Percentiles rank a stretch among this genome's conserved stretches.
phyloP scores from a whole-genome alignment of 30 jellyfish, hydroid and myxozoan species.

The Pseudorhiza aurosa region DNA sequence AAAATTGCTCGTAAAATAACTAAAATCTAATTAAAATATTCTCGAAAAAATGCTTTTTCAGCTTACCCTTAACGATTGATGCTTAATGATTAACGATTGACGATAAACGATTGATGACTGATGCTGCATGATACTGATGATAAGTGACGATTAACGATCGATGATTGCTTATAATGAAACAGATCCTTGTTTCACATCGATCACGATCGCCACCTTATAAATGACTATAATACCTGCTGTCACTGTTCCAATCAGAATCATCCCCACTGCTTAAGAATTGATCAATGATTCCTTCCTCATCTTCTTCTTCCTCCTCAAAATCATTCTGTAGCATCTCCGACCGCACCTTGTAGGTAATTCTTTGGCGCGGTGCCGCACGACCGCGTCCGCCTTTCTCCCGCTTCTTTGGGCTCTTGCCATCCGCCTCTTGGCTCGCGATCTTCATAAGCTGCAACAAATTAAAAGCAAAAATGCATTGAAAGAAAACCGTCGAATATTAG shows the following conservation, averaged over 20 bases:
- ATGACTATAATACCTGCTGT: slow-evolving; percentile 51
- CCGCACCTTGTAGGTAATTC: slow-evolving; percentile 57
- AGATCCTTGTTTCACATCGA: too few species aligned
- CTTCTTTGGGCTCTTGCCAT: slow-evolving; percentile 43
- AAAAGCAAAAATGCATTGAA: too few species aligned
- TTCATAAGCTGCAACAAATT: slow-evolving; percentile 38
- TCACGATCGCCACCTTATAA: too few species aligned
- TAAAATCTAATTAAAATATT: too few species aligned
- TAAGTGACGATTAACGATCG: too few species aligned
- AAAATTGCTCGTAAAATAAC: too few species aligned
- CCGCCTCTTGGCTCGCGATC: slow-evolving; percentile 19
- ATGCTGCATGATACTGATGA: too few species aligned
- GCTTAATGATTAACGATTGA: neutral
- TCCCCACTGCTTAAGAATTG: slow-evolving; percentile 42
- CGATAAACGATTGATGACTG: neutral
- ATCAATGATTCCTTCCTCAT: slow-evolving; percentile 48
- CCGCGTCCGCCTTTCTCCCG: slow-evolving; percentile 66
- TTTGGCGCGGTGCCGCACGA: slow-evolving; percentile 71
- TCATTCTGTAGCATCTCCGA: slow-evolving; percentile 62
- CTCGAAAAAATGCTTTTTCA: too few species aligned
- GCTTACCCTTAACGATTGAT: too few species aligned
- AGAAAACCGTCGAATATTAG: too few species aligned
- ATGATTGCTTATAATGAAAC: too few species aligned
- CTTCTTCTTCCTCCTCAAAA: slow-evolving; percentile 42
- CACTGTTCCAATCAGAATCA: slow-evolving; percentile 78